Evolutionary conservation across 2,113 vertebrate species (phyloP).

Genomic region (Empidonax traillii): DNA sequence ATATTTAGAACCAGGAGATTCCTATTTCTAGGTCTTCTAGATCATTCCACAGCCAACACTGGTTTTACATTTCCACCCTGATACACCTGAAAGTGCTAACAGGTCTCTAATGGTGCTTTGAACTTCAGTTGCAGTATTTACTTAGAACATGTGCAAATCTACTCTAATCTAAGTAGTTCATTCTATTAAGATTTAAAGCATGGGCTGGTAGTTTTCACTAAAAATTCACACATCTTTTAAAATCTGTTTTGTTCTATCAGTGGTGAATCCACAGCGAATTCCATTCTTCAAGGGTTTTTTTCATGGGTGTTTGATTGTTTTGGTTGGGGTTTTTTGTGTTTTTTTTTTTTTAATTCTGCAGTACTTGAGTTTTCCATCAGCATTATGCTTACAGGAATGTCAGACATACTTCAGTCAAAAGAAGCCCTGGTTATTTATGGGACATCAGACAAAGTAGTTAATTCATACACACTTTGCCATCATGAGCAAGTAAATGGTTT

Average conservation of each 20-base stretch:
- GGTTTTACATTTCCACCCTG: not conserved
- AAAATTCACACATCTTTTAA: not conserved
- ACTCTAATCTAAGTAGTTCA: not conserved
- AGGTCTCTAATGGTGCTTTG: not conserved
- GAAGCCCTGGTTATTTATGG: not conserved
- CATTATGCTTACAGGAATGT: not conserved
- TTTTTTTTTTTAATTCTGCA: not conserved
- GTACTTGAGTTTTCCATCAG: not conserved
- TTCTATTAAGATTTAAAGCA: not conserved
- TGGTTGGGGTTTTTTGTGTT: accelerated
- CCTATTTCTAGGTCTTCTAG: not conserved
- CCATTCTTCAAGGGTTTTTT: accelerated
- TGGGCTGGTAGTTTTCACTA: not conserved
- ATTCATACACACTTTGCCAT: not conserved
- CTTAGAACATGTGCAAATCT: not conserved
- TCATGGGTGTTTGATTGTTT: not conserved
- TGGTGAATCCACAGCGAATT: not conserved
- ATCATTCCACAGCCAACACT: not conserved
- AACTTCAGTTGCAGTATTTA: not conserved
- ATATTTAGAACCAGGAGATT: not conserved
- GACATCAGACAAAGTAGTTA: not conserved
- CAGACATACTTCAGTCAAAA: not conserved
- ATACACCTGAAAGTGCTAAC: not conserved
- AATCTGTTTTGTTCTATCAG: not conserved
- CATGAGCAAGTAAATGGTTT: not conserved